Conservation (phyloP, 2,113 vertebrate species). For the Daboia siamensis region DNA sequence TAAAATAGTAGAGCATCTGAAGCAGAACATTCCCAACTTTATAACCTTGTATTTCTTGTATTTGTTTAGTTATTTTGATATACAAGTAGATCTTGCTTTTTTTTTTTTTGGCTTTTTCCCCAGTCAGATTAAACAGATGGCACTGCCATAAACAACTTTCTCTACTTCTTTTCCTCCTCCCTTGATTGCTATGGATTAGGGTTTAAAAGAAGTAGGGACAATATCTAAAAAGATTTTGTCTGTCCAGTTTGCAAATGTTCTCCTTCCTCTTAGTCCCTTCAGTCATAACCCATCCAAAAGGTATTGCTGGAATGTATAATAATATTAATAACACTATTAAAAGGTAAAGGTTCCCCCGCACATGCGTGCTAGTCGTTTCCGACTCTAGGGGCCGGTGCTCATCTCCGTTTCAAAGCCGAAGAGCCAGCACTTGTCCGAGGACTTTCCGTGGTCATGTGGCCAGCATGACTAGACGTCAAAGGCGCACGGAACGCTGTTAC, state of each 20-base stretch:
- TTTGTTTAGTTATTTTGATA: not conserved
- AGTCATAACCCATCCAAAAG: not conserved
- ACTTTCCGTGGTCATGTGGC: too few relatives aligned
- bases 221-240: not conserved
- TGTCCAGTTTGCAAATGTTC: not conserved
- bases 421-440: too few relatives aligned
- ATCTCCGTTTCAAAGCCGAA: too few relatives aligned
- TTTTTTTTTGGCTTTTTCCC: not conserved
- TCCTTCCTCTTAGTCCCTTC: not conserved
- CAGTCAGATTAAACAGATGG: not conserved
- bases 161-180: not conserved
- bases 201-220: not conserved
- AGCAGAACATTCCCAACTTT: not conserved
- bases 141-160: not conserved
- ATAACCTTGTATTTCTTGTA: not conserved
- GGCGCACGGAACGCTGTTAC: too few relatives aligned
- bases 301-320: not conserved
- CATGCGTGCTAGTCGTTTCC: too few relatives aligned
- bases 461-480: too few relatives aligned
- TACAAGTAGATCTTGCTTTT: not conserved
- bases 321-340: too few relatives aligned
- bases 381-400: too few relatives aligned
- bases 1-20: not conserved
- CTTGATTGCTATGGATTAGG: not conserved
- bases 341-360: too few relatives aligned